phyloP scores from a whole-genome alignment of 1,140 invertebrate species.

The Drosophila arawakana region DNA sequence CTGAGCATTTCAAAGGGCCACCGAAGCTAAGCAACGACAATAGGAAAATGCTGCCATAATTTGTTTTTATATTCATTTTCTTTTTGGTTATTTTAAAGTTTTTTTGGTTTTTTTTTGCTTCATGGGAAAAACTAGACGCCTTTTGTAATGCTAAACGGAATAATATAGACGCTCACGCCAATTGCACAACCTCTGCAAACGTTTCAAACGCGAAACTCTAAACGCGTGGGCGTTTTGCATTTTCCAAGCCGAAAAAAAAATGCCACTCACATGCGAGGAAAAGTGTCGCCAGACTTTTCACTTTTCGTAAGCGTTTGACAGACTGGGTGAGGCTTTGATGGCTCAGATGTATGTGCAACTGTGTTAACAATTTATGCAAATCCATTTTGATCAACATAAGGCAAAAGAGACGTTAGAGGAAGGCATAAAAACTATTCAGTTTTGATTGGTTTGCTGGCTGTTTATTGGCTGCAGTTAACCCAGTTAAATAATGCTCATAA shows the following conservation, averaged over 20 bases:
- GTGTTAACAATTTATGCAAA: conserved; percentile 68
- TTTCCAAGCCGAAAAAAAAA: conserved; percentile 21
- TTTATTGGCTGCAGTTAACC: conserved; percentile 63
- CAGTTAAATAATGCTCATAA: conserved; percentile 53
- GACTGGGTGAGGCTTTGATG: conserved; percentile 48
- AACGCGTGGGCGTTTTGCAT: conserved; percentile 34
- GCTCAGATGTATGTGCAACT: conserved; percentile 23
- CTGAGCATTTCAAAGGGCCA: conserved; percentile 49
- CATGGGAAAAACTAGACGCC: conserved; percentile 79
- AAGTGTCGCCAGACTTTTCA: conserved; percentile 58
- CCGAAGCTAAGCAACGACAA: conserved; percentile 52
- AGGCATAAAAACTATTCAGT: conserved; percentile 23
- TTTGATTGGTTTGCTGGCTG: conserved; percentile 49
- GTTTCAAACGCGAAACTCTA: conserved; percentile 17
- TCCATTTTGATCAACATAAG: conserved; percentile 53
- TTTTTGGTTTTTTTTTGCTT: conserved; percentile 48
- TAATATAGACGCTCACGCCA: conserved; percentile 80
- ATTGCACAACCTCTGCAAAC: conserved; percentile 64
- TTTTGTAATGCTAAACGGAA: conserved; percentile 78
- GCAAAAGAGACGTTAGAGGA: too few species aligned
- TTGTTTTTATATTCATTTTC: conserved; percentile 47
- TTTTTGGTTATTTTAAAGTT: neutral
- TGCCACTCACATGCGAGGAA: conserved; percentile 5
- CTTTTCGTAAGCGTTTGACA: conserved; percentile 40
- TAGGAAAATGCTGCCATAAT: conserved; percentile 78